These are phyloP conservation scores for Henricia sp. DNA, from an alignment of 53 echinoderm and acorn worm species.

Conservation along the genomic window DNA sequence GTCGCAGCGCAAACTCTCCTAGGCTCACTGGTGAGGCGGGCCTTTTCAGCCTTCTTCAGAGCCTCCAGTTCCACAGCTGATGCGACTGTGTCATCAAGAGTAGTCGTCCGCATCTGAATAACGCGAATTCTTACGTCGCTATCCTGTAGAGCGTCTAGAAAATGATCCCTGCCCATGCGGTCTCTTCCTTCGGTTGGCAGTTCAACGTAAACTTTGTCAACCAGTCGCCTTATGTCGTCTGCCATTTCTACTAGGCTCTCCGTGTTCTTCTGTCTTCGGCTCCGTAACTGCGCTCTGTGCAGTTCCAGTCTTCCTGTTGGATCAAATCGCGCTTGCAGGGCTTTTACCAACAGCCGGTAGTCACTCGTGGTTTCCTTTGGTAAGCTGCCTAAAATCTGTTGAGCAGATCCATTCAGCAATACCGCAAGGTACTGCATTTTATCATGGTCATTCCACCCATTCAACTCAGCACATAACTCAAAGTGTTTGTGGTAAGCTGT, in stretches of 20 bases:
- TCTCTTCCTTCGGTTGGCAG: slow-evolving; percentile 10
- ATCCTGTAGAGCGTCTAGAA: slow-evolving; percentile 49
- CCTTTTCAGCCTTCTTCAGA: not conserved
- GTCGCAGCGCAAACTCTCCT: not conserved
- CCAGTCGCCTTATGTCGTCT: not conserved
- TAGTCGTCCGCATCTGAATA: slow-evolving; percentile 15
- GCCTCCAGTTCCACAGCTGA: slow-evolving; percentile 48
- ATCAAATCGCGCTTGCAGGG: slow-evolving; percentile 10
- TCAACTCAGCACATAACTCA: no score
- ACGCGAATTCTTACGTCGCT: slow-evolving; percentile 28
- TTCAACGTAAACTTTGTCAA: slow-evolving; percentile 15
- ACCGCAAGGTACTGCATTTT: no score
- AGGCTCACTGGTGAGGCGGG: not conserved
- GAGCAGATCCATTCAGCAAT: not conserved
- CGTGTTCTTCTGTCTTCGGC: not conserved
- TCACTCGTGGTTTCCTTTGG: not conserved
- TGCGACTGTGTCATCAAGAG: slow-evolving; percentile 34
- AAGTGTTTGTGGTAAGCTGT: no score
- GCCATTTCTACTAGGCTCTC: slow-evolving; percentile 40
- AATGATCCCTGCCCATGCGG: slow-evolving; percentile 40
- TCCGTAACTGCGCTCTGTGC: not conserved
- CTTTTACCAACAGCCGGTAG: not conserved
- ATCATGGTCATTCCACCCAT: no score
- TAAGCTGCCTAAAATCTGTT: not conserved
- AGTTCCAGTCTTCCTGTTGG: not conserved